Evolutionary conservation across 2,113 vertebrate species (phyloP), one percentile per base, ranked within the genome.

Genomic region (Syngnathus floridae): DNA sequence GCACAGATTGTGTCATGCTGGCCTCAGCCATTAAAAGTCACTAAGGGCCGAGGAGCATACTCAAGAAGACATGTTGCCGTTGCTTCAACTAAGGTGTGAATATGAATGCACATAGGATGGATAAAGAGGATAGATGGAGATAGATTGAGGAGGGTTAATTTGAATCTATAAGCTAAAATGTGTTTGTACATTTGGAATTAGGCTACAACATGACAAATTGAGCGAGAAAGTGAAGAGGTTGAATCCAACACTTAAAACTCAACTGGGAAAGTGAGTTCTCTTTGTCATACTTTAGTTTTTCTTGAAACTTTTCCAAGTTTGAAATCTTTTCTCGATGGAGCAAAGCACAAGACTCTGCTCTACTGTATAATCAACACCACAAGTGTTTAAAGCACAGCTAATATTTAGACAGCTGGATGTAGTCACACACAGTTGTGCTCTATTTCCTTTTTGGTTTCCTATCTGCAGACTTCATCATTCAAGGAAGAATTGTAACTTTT

Each of bases 321-420:
- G 26, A 56, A 55, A 22, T 31, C 57, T 52, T 66, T 7, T 46
- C 38, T 14, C 10, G 21, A 37, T 9, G 58, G 48, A 67, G 17
- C n/a, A 45, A 10, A 38, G 45, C 51, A 55, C 52, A 31, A 13
- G 26, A 31, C 26, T 31, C 26, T 31, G 22, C 11, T 31, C 12
- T 26, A 12, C 43, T 1, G 43, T 46, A 46, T 13, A 55, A 55
- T 55, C 52, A 55, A 37, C 43, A 38, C 36, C 37, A 55, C 26
- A 64, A 60, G 51, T 67, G 71, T 79, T 78, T 79, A 76, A 82
- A 71, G 52, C 58, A 66, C 56, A 5, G 73, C 66, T 71, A 57
- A 64, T 84, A 69, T 84, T 84, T 81, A 74, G 64, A 56, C 80
- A 82, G 84, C 84, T 84, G 80, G 70, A 64, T 54, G 57, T 36